Percentiles rank a stretch among this genome's conserved stretches.
Conservation (phyloP, 2,888 invertebrate genomes). For the Brenthis daphne region DNA sequence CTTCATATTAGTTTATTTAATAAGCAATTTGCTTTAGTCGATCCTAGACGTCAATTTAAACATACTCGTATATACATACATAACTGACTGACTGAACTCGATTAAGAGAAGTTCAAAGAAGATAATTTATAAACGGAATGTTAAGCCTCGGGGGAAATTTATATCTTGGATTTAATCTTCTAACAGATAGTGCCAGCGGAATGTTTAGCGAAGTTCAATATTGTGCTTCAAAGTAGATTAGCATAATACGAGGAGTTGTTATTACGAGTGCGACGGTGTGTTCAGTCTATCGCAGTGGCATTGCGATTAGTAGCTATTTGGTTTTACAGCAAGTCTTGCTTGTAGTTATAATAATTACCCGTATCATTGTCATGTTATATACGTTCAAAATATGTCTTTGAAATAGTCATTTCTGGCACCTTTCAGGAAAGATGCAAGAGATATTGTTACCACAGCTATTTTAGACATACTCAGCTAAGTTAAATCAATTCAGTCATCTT, state of each 20-base stretch:
- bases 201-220: not conserved
- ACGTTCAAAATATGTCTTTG: no score
- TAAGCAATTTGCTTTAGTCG: not conserved
- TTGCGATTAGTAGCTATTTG: no score
- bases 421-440: not conserved
- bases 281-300: no score
- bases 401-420: no score
- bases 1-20: not conserved
- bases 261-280: no score
- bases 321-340: no score
- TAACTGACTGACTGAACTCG: not conserved
- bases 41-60: not conserved
- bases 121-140: constrained; percentile 7
- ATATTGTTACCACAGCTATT: not conserved
- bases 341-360: no score
- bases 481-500: not conserved
- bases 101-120: constrained; percentile 10
- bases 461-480: not conserved
- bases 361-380: no score
- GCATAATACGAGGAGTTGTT: not conserved
- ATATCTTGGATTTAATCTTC: constrained; percentile 11
- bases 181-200: constrained; percentile 3
- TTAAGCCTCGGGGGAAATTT: constrained; percentile 16
- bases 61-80: not conserved
- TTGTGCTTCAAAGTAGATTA: not conserved